A percentile compares a stretch with the other conserved stretches of the same genome.
Conservation (phyloP, 2,113 vertebrate genomes). For the Todiramphus saurophagus region DNA sequence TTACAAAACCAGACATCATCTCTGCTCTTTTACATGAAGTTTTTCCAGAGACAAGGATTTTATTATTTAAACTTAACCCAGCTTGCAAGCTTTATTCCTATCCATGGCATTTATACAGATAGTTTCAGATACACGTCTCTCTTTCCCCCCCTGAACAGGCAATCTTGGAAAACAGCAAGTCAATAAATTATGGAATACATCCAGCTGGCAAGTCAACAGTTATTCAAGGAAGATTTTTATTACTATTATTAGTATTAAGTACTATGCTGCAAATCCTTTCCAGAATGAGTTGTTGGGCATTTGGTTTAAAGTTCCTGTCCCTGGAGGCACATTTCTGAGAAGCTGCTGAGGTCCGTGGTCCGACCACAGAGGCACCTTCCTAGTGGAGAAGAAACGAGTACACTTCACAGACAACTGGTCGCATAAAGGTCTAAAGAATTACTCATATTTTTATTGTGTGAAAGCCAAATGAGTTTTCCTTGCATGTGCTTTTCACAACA, state of each 20-base stretch:
- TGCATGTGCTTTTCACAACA: background rate
- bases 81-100: background rate
- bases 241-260: conserved; percentile 32
- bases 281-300: background rate
- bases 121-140: background rate
- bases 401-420: background rate
- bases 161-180: background rate
- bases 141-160: background rate
- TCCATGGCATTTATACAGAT: background rate
- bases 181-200: background rate
- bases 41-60: conserved; percentile 3
- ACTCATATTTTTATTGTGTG: background rate
- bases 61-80: background rate
- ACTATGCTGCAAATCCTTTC: background rate
- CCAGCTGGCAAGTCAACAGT: conserved; percentile 31
- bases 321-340: conserved; percentile 30
- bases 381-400: background rate
- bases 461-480: conserved; percentile 27
- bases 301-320: conserved; percentile 21
- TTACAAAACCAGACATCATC: background rate
- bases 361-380: conserved; percentile 12
- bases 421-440: background rate
- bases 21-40: background rate
- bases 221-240: conserved; percentile 31
- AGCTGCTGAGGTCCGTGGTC: conserved; percentile 32